phyloP scores from a whole-genome alignment of 2,797 vertebrate genomes.

The Alauda arvensis region DNA sequence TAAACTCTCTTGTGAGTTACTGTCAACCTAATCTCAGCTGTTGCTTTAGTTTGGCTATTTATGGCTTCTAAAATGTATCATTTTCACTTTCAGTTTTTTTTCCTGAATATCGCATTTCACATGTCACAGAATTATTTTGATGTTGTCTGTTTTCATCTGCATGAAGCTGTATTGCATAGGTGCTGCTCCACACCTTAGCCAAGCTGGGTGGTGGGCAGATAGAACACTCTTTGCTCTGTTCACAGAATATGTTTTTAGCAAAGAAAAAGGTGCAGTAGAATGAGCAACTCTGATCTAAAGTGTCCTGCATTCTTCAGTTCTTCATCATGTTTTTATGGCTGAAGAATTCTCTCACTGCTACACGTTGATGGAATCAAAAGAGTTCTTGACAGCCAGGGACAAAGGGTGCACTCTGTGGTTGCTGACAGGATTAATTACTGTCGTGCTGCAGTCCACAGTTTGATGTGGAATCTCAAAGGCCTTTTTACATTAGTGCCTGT shows the following conservation, averaged over 20 bases:
- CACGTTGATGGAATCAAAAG: not conserved
- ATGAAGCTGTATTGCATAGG: not conserved
- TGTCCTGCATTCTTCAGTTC: not conserved
- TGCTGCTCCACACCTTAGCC: not conserved
- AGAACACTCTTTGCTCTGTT: not conserved
- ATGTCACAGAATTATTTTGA: not conserved
- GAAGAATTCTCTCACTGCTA: not conserved
- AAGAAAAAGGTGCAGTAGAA: not conserved
- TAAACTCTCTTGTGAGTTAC: not conserved
- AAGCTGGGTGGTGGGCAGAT: not conserved
- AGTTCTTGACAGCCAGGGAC: constrained; percentile 26
- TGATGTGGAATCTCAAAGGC: constrained; percentile 44
- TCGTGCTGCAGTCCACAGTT: not conserved
- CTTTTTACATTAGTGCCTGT: constrained; percentile 28
- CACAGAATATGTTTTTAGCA: not conserved
- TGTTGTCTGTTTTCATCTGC: not conserved
- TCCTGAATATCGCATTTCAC: not conserved
- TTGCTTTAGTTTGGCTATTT: not conserved
- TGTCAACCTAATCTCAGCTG: not conserved
- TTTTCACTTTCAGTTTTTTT: not conserved
- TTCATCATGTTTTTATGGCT: not conserved
- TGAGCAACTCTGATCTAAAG: not conserved
- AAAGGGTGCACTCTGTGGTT: not conserved
- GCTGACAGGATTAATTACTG: constrained; percentile 41
- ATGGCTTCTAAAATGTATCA: not conserved